Evolutionary conservation across 2,888 invertebrate species (phyloP).

Genomic region (Tetragonula carbonaria): DNA sequence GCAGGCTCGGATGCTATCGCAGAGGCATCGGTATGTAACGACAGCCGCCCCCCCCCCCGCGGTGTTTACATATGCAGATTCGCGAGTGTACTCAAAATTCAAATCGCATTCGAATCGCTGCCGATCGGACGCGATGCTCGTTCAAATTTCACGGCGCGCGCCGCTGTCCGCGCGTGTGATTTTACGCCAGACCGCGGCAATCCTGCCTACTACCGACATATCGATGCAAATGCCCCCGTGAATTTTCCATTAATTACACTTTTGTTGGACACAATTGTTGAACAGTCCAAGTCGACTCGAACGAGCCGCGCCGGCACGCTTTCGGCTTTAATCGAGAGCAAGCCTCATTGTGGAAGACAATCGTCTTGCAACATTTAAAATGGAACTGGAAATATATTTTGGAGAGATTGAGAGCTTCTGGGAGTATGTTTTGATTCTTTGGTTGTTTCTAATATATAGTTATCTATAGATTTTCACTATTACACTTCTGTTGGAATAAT

Average conservation of each 20-base stretch:
- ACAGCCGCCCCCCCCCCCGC: background rate
- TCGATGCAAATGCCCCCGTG: conserved; percentile 14
- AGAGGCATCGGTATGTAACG: conserved; percentile 22
- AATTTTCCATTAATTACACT: conserved; percentile 18
- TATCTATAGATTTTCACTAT: conserved; percentile 1
- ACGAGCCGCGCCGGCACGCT: no score
- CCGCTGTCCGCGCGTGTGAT: background rate
- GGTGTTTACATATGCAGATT: conserved; percentile 75
- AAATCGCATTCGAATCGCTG: conserved; percentile 80
- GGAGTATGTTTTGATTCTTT: no score
- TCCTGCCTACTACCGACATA: background rate
- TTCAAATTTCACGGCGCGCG: conserved; percentile 60
- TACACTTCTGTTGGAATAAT: background rate
- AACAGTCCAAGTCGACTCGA: no score
- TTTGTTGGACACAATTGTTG: background rate
- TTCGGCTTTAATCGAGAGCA: no score
- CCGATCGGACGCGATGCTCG: conserved; percentile 56
- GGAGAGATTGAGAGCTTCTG: no score
- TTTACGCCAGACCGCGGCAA: conserved; percentile 28
- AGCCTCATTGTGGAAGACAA: no score
- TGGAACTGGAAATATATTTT: no score
- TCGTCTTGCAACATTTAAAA: no score
- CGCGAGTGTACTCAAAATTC: conserved; percentile 76
- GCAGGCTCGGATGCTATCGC: conserved; percentile 39
- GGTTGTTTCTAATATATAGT: no score